Evolutionary conservation across 2,113 vertebrate genomes (phyloP).

Genomic region (Malurus melanocephalus): DNA sequence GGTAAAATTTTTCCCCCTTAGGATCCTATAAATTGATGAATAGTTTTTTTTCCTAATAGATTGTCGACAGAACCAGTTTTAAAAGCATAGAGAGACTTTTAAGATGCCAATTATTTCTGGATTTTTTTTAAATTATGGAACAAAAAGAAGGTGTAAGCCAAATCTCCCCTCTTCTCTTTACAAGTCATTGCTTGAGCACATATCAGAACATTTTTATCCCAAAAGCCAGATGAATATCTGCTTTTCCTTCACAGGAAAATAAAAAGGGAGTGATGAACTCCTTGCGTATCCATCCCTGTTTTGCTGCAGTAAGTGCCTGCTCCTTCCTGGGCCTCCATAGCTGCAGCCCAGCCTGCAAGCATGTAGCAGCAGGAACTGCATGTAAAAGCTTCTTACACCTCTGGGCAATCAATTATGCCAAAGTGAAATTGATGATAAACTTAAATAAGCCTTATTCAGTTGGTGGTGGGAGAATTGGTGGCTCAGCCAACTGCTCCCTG

Average conservation of each 20-base stretch:
- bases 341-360: neutral
- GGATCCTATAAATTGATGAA: neutral
- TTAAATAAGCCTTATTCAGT: neutral
- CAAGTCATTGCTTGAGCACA: neutral
- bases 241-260: neutral
- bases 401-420: conserved; percentile 35
- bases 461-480: neutral
- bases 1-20: neutral
- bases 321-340: neutral
- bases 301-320: neutral
- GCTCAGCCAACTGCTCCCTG: neutral
- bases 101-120: neutral
- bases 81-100: neutral
- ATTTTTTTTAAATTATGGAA: conserved; percentile 1
- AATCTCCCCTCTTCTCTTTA: neutral
- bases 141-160: conserved; percentile 1
- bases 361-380: neutral
- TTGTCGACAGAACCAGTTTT: neutral
- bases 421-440: neutral
- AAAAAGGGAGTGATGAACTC: neutral
- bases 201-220: neutral
- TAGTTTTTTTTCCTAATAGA: neutral
- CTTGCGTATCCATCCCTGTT: neutral
- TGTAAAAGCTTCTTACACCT: neutral
- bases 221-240: neutral